phyloP scores from a whole-genome alignment of 1,140 invertebrate species.

The Oryctes rhinoceros region DNA sequence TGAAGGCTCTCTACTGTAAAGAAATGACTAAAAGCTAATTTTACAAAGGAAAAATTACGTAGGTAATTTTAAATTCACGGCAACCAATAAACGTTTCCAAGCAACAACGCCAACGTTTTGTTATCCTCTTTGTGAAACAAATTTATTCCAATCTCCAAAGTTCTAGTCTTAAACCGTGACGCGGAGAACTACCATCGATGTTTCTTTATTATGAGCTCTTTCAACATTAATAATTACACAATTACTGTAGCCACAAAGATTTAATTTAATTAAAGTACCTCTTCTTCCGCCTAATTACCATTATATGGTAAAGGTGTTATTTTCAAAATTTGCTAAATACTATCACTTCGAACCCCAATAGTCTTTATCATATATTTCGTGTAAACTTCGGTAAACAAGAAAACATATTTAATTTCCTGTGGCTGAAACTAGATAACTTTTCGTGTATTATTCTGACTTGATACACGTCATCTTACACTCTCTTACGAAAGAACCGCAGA shows the following conservation, averaged over 20 bases:
- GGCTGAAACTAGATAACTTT: slow-evolving; percentile 3
- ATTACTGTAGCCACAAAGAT: neutral
- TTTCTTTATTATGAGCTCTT: neutral
- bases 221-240: neutral
- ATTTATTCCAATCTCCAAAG: neutral
- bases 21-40: too few relatives aligned
- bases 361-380: neutral
- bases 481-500: neutral
- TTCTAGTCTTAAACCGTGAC: neutral
- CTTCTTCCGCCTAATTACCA: neutral
- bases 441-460: neutral
- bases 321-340: neutral
- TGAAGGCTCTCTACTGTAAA: too few relatives aligned
- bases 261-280: neutral
- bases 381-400: neutral
- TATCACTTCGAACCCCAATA: neutral
- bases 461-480: neutral
- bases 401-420: slow-evolving; percentile 6
- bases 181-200: neutral
- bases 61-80: neutral
- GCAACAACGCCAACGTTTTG: neutral
- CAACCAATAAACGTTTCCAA: neutral
- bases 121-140: neutral
- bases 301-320: neutral
- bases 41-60: too few relatives aligned